phyloP scores from a whole-genome alignment of 92 coral and sea anemone species.

The Actinostola sp. region DNA sequence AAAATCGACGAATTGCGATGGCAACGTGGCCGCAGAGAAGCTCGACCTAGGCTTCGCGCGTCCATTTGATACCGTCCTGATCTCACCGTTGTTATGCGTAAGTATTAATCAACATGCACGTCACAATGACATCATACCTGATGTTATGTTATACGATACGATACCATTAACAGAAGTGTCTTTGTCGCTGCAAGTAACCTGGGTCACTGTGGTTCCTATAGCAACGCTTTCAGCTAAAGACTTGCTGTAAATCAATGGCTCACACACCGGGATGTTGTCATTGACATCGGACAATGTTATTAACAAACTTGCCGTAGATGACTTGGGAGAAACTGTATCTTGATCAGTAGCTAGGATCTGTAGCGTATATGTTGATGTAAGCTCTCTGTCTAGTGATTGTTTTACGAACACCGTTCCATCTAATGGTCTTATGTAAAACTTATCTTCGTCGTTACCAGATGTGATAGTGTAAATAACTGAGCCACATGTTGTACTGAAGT shows the following conservation, averaged over 20 bases:
- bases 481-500: conserved; percentile 61
- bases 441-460: conserved; percentile 62
- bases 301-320: conserved; percentile 54
- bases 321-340: conserved; percentile 71
- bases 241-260: conserved; percentile 45
- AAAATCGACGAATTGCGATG: no score
- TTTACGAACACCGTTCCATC: conserved; percentile 68
- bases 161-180: conserved; percentile 53
- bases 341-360: conserved; percentile 63
- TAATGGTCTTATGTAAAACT: conserved; percentile 47
- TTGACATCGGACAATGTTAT: conserved; percentile 52
- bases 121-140: conserved; percentile 24
- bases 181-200: conserved; percentile 53
- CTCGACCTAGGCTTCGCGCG: no score
- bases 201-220: conserved; percentile 55
- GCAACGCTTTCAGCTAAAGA: conserved; percentile 49
- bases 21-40: no score
- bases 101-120: neutral
- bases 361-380: conserved; percentile 65
- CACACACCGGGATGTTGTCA: conserved; percentile 56
- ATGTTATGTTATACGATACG: conserved; percentile 35
- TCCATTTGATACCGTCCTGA: no score
- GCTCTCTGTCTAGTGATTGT: conserved; percentile 71
- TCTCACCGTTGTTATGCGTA: no score
- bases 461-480: conserved; percentile 63